These are phyloP conservation scores for Oligia latruncula DNA, from an alignment of 2,888 invertebrate genomes.

Conservation along the genomic window DNA sequence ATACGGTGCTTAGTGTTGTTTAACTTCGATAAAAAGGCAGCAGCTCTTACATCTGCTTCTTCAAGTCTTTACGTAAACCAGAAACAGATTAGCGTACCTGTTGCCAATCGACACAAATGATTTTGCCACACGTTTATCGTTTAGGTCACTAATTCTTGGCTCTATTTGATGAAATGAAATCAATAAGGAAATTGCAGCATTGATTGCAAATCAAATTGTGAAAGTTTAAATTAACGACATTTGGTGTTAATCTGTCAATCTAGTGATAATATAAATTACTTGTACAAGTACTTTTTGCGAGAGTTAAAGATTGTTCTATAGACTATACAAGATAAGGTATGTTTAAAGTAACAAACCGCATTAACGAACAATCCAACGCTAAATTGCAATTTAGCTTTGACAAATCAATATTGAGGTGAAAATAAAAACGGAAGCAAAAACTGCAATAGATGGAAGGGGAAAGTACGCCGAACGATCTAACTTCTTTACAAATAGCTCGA, in stretches of 20 bases:
- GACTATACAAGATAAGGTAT: conserved; percentile 39
- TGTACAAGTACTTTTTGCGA: conserved; percentile 44
- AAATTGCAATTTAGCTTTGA: conserved; percentile 69
- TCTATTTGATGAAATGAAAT: conserved; percentile 36
- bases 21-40: conserved; percentile 42
- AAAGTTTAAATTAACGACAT: conserved; percentile 22
- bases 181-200: conserved; percentile 26
- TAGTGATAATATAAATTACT: conserved; percentile 43
- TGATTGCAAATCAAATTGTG: conserved; percentile 47
- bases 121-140: conserved; percentile 38
- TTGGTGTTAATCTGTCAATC: conserved; percentile 45
- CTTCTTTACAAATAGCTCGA: conserved; percentile 63
- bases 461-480: conserved; percentile 69
- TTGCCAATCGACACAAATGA: conserved; percentile 32
- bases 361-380: conserved; percentile 65
- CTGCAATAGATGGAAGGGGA: conserved; percentile 63
- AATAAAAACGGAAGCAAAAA: conserved; percentile 65
- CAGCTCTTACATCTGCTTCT: conserved; percentile 24
- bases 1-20: conserved; percentile 48
- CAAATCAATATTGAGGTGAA: conserved; percentile 70
- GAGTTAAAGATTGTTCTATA: conserved; percentile 30
- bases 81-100: conserved; percentile 35
- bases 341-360: conserved; percentile 62
- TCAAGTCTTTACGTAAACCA: conserved; percentile 40
- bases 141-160: conserved; percentile 34